Percentiles rank a stretch among this genome's conserved stretches.
Conservation (phyloP, 1,140 invertebrate species). For the Drosophila jambulina region DNA sequence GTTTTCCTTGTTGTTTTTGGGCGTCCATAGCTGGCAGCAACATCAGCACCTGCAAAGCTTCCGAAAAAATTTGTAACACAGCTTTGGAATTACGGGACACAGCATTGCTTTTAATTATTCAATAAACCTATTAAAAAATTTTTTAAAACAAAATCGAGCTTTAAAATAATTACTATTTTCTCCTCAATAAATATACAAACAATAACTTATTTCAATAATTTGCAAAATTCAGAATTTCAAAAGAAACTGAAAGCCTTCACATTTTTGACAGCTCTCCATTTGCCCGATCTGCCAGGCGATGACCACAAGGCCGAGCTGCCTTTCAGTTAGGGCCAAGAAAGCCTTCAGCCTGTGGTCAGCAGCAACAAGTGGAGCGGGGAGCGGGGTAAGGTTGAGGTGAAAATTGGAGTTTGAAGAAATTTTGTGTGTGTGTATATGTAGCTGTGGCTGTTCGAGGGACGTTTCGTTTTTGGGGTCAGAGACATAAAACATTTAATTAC, state of each 20-base stretch:
- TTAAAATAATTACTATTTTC: not conserved
- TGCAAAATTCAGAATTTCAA: not conserved
- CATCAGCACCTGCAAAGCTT: conserved; percentile 42
- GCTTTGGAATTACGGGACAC: not conserved
- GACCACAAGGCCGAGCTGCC: conserved; percentile 39
- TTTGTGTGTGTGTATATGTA: conserved; percentile 5
- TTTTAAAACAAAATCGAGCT: not conserved
- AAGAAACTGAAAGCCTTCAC: not conserved
- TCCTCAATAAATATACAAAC: not conserved
- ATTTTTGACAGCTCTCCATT: conserved; percentile 1
- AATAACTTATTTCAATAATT: too few species aligned
- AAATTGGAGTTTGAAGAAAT: conserved; percentile 22
- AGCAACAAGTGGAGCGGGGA: conserved; percentile 32
- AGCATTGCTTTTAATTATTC: not conserved
- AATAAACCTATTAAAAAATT: not conserved
- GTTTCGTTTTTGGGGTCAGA: conserved; percentile 29
- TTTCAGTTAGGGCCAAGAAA: conserved; percentile 22
- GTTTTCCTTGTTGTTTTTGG: conserved; percentile 21
- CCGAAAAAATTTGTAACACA: not conserved
- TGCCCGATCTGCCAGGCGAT: not conserved
- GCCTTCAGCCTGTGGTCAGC: conserved; percentile 53
- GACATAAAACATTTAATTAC: conserved; percentile 52
- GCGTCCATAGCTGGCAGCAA: conserved; percentile 27
- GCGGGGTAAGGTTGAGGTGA: not conserved
- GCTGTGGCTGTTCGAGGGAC: conserved; percentile 2